These are phyloP conservation scores for Malurus alboscapulatus DNA, from an alignment of 2,113 vertebrate genomes.

Conservation along the genomic window DNA sequence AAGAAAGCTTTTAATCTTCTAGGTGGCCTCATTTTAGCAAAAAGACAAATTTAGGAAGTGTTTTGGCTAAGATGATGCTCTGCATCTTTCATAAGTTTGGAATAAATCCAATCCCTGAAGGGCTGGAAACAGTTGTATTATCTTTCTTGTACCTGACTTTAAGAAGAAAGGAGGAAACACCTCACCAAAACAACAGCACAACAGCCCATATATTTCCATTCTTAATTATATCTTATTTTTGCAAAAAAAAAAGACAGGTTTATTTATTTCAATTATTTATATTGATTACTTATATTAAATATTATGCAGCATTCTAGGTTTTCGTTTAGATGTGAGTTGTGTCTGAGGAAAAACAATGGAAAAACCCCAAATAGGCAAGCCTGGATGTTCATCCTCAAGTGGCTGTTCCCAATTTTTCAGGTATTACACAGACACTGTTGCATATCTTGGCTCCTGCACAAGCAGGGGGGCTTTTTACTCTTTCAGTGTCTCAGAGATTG, in stretches of 20 bases:
- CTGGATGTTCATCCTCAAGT: not conserved
- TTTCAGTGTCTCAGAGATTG: not conserved
- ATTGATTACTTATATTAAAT: constrained; percentile 1
- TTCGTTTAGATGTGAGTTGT: not conserved
- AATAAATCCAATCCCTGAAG: constrained; percentile 23
- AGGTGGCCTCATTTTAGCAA: constrained; percentile 58
- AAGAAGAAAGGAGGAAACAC: not conserved
- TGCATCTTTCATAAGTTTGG: constrained; percentile 49
- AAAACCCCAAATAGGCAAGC: not conserved
- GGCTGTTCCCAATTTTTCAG: not conserved
- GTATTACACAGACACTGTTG: rapidly evolving
- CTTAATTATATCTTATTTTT: not conserved
- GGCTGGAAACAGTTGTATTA: constrained; percentile 1
- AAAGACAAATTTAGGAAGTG: constrained; percentile 60
- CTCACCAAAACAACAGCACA: not conserved
- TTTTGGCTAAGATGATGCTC: constrained; percentile 51
- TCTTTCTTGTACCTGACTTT: constrained; percentile 29
- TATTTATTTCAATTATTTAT: constrained; percentile 24
- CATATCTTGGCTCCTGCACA: not conserved
- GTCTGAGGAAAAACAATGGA: not conserved
- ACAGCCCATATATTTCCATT: not conserved
- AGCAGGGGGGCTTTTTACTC: not conserved
- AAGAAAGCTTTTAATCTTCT: constrained; percentile 64
- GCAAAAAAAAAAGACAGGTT: not conserved
- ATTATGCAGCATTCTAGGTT: constrained; percentile 15